Evolutionary conservation across 1,140 invertebrate species (phyloP).

Genomic region (Neodiprion virginianus): DNA sequence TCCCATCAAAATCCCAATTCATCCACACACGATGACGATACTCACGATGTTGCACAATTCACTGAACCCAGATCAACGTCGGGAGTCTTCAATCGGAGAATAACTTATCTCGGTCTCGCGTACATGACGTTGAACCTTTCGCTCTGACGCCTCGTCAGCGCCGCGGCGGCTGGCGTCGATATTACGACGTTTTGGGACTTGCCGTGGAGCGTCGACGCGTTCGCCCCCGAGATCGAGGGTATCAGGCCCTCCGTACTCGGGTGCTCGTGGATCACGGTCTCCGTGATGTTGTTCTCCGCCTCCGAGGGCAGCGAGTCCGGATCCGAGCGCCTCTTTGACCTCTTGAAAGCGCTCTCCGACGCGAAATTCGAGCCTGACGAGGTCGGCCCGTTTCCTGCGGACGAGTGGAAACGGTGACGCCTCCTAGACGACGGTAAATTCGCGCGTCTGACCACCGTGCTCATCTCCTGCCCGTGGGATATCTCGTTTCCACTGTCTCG

Average conservation of each 20-base stretch:
- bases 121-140: conserved; percentile 29
- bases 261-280: conserved; percentile 50
- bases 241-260: conserved; percentile 24
- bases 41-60: too few relatives aligned
- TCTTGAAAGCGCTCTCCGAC: conserved; percentile 40
- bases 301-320: conserved; percentile 39
- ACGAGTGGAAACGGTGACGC: conserved; percentile 45
- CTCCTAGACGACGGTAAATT: conserved; percentile 28
- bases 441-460: conserved; percentile 29
- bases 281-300: conserved; percentile 46
- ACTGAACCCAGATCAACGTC: too few relatives aligned
- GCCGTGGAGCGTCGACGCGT: conserved; percentile 32
- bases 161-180: conserved; percentile 54
- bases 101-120: not conserved
- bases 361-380: conserved; percentile 24
- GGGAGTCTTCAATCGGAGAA: too few relatives aligned
- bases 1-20: too few relatives aligned
- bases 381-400: conserved; percentile 41
- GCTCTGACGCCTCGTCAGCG: conserved; percentile 56
- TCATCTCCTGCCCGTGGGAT: conserved; percentile 32
- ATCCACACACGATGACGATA: too few relatives aligned
- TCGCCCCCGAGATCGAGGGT: conserved; percentile 18
- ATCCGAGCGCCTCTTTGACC: conserved; percentile 32
- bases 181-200: conserved; percentile 48
- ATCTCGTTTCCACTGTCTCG: conserved; percentile 37